These are phyloP conservation scores for Bemisia tabaci DNA, from an alignment of 1,140 invertebrate genomes.

Conservation along the genomic window DNA sequence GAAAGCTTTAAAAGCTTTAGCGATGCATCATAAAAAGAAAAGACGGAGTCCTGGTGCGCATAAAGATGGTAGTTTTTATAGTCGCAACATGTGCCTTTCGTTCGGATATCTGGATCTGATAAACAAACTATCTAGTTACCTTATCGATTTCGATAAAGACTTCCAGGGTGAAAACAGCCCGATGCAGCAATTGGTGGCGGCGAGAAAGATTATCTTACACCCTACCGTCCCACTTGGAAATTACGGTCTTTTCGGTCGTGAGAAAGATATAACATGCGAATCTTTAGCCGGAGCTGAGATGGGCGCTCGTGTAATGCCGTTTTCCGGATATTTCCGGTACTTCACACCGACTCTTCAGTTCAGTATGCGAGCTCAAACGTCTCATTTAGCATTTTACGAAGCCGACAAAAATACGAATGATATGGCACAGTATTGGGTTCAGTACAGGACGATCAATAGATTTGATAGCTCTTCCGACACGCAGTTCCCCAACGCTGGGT, in stretches of 20 bases:
- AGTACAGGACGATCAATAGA: neutral
- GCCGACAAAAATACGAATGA: neutral
- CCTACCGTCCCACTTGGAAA: neutral
- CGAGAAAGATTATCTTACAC: neutral
- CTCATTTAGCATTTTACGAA: neutral
- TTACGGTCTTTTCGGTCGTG: neutral
- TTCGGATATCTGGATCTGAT: too few relatives aligned
- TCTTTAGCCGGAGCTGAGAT: neutral
- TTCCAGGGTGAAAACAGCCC: too few relatives aligned
- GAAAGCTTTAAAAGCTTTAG: neutral
- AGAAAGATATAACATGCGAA: neutral
- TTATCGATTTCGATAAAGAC: too few relatives aligned
- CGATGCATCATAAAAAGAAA: neutral
- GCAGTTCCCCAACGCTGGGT: neutral
- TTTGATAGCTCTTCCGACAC: neutral
- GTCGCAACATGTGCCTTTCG: neutral
- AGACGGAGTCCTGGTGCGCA: neutral
- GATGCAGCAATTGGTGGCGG: neutral
- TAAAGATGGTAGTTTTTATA: neutral
- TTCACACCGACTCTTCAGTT: neutral
- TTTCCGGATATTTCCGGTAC: neutral
- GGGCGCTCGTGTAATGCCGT: neutral
- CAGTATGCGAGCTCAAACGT: neutral
- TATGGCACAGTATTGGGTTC: neutral
- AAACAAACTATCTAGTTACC: too few relatives aligned